These are phyloP conservation scores for Aphrocallistes beatrix DNA, from an alignment of 37 sponge, comb jelly and placozoan species.

Conservation along the genomic window DNA sequence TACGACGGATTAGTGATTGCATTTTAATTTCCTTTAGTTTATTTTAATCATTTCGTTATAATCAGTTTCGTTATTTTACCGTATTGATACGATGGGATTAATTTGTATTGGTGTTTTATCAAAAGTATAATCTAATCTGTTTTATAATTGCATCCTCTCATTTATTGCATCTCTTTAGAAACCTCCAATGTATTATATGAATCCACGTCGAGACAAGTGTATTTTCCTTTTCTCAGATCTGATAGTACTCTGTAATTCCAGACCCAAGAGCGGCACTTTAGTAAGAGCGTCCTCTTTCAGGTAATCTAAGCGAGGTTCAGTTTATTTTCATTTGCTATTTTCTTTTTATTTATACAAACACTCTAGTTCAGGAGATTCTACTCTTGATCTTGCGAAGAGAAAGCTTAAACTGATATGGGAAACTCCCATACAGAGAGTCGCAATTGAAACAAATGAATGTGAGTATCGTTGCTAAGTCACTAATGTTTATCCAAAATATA, in stretches of 20 bases:
- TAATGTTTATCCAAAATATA: too few relatives aligned
- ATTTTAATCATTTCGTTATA: too few relatives aligned
- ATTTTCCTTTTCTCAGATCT: conserved; percentile 8
- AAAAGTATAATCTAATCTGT: too few relatives aligned
- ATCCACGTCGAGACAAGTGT: neutral
- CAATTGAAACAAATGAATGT: neutral
- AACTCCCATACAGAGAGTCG: neutral
- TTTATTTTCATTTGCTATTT: too few relatives aligned
- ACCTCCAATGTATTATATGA: neutral
- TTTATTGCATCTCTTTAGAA: neutral
- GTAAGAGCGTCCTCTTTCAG: neutral
- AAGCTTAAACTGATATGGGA: conserved; percentile 1
- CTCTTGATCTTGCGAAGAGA: neutral
- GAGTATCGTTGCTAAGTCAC: neutral
- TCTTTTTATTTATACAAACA: too few relatives aligned
- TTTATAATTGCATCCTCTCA: neutral
- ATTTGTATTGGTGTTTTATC: too few relatives aligned
- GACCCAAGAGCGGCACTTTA: neutral
- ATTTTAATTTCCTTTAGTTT: too few relatives aligned
- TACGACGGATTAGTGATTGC: too few relatives aligned
- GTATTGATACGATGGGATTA: too few relatives aligned
- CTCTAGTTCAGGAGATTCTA: neutral
- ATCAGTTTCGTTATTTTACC: too few relatives aligned
- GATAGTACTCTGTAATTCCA: neutral
- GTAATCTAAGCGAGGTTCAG: neutral